Evolutionary conservation across 2,888 invertebrate species (phyloP).

Genomic region (Hyposoter dolosus): DNA sequence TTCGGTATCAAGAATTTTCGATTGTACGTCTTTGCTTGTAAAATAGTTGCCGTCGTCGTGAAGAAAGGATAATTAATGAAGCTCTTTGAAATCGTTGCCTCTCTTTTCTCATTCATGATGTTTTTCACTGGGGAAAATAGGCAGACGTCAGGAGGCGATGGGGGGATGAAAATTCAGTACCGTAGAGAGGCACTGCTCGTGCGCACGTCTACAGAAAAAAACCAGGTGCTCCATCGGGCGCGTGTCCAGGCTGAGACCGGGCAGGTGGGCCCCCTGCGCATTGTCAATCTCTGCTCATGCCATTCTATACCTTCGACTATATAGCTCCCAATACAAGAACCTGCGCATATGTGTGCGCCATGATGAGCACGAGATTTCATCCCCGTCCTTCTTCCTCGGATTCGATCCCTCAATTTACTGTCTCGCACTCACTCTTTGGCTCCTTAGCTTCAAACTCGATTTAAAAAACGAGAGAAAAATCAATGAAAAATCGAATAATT

Average conservation of each 20-base stretch:
- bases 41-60: neutral
- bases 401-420: conserved; percentile 47
- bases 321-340: conserved; percentile 30
- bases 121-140: neutral
- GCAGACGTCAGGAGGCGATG: neutral
- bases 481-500: neutral
- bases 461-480: too few species aligned
- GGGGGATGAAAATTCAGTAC: conserved; percentile 51
- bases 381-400: conserved; percentile 40
- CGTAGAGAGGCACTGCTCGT: conserved; percentile 52
- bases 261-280: conserved; percentile 84
- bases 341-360: conserved; percentile 52
- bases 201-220: conserved; percentile 56
- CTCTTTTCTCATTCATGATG: neutral
- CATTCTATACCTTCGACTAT: conserved; percentile 64
- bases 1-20: neutral
- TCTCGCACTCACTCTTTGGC: conserved; percentile 24
- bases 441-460: too few species aligned
- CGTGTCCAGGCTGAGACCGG: conserved; percentile 83
- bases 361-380: conserved; percentile 47
- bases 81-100: neutral
- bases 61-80: conserved; percentile 44
- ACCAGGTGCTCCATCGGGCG: conserved; percentile 82
- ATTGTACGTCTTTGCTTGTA: neutral
- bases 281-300: conserved; percentile 83